These are phyloP conservation scores for Cygnus atratus DNA, from an alignment of 2,113 vertebrate species.

Conservation along the genomic window DNA sequence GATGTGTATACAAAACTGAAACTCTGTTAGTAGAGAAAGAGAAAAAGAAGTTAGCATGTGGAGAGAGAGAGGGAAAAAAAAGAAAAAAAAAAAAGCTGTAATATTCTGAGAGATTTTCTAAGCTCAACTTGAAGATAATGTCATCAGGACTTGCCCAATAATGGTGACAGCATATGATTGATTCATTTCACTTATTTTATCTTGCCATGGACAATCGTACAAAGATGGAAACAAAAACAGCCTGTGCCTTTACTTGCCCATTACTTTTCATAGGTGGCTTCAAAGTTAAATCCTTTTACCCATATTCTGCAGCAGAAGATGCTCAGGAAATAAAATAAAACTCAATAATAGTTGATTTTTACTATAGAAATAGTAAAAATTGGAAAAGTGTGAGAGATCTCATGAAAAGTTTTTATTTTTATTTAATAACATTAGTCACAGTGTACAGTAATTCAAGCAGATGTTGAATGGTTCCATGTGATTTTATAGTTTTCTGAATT, in stretches of 20 bases:
- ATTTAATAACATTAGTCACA: not conserved
- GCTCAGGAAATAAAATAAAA: not conserved
- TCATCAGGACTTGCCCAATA: constrained; percentile 20
- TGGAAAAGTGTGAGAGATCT: not conserved
- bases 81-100: not conserved
- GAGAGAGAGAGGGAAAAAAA: not conserved
- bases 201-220: constrained; percentile 31
- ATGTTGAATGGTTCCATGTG: not conserved
- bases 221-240: not conserved
- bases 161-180: constrained; percentile 47
- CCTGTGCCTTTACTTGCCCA: not conserved
- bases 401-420: not conserved
- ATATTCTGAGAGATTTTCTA: constrained; percentile 47
- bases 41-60: not conserved
- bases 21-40: not conserved
- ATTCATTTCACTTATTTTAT: constrained; percentile 50
- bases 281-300: not conserved
- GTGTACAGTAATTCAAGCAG: not conserved
- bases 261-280: not conserved
- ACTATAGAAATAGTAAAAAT: not conserved
- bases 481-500: not conserved
- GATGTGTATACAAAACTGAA: not conserved
- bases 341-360: not conserved
- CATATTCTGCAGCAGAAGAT: not conserved
- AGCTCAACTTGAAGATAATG: constrained; percentile 53